phyloP scores from a whole-genome alignment of 2,888 invertebrate genomes.

The Polyommatus iphigenia region DNA sequence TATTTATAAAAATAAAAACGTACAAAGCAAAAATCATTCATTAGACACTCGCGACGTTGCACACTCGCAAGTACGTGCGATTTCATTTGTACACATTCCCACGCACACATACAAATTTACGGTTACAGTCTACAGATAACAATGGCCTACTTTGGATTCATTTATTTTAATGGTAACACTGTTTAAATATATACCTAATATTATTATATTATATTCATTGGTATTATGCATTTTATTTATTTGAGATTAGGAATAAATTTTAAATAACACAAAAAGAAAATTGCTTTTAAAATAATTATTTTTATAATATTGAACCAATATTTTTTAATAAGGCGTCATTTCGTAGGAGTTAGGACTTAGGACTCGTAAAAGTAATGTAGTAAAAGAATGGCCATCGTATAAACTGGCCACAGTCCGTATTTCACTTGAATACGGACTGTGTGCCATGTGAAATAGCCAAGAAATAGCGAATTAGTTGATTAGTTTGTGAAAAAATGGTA shows the following conservation, averaged over 20 bases:
- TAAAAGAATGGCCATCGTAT: no score
- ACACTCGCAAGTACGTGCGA: conserved; percentile 76
- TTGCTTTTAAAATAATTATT: neutral
- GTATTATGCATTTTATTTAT: neutral
- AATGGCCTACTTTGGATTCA: conserved; percentile 46
- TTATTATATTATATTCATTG: neutral
- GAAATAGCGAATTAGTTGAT: no score
- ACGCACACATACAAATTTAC: conserved; percentile 51
- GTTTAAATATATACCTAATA: neutral
- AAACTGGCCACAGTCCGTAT: no score
- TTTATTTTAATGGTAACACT: conserved; percentile 46
- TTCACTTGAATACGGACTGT: no score
- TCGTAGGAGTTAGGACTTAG: no score
- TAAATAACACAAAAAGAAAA: neutral
- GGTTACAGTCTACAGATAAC: conserved; percentile 69
- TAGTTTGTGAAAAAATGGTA: no score
- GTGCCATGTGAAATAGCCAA: no score
- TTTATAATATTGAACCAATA: neutral
- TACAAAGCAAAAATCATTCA: conserved; percentile 76
- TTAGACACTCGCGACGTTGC: conserved; percentile 76
- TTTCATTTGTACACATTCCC: conserved; percentile 65
- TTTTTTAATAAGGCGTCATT: no score
- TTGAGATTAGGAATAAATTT: neutral
- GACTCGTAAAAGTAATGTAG: no score
- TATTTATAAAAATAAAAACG: conserved; percentile 78